Percentiles rank a stretch among this genome's conserved stretches.
phyloP scores from a whole-genome alignment of 2,113 vertebrate species.

The Cardinalis cardinalis region DNA sequence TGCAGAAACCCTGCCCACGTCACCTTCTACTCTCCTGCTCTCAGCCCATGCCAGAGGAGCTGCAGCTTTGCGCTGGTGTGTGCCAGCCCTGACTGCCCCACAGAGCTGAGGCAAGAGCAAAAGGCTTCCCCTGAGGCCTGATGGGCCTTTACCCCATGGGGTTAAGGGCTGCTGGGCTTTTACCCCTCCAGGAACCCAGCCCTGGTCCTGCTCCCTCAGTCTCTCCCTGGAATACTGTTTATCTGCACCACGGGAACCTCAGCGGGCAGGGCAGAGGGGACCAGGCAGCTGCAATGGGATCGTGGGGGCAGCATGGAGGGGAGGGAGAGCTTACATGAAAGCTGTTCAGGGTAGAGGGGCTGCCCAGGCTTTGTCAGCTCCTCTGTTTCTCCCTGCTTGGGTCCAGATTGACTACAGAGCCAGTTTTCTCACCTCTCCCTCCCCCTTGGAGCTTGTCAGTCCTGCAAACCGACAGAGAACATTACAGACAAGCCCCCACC shows the following conservation, averaged over 20 bases:
- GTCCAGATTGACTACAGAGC: neutral
- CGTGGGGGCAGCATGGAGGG: neutral
- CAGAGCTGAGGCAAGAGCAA: neutral
- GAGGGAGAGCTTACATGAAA: neutral
- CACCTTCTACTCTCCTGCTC: neutral
- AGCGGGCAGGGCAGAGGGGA: neutral
- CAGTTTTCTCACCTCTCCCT: neutral
- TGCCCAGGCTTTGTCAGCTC: neutral
- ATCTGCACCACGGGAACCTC: accelerated
- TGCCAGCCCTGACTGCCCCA: neutral
- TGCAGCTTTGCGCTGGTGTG: neutral
- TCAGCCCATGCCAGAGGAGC: neutral
- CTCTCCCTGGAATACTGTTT: neutral
- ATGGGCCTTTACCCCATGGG: no score
- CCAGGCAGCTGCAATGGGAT: neutral
- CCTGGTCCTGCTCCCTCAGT: neutral
- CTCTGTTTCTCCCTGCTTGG: neutral
- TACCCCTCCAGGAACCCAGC: neutral
- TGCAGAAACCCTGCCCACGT: accelerated
- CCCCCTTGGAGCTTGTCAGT: neutral
- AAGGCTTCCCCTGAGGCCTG: neutral
- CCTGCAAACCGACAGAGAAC: neutral
- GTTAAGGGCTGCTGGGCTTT: neutral
- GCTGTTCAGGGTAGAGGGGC: neutral
- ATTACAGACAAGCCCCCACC: neutral